Evolutionary conservation across 2,888 invertebrate genomes (phyloP).

Genomic region (Siphlonurus alternatus): DNA sequence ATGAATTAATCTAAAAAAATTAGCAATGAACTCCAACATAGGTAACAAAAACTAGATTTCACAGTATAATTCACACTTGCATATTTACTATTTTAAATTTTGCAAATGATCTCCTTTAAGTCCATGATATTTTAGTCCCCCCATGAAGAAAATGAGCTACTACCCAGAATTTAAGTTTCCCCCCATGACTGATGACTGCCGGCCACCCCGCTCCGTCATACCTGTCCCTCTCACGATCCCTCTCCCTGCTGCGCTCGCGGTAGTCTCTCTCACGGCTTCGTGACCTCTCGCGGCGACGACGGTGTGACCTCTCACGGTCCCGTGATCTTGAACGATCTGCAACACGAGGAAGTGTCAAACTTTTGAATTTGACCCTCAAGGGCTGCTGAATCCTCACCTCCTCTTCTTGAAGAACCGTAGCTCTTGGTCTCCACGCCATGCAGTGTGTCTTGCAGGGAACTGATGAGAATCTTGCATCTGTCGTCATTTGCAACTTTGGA

Average conservation of each 20-base stretch:
- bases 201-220: conserved; percentile 17
- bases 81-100: no score
- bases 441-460: conserved; percentile 89
- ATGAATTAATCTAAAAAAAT: no score
- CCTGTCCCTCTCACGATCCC: conserved; percentile 28
- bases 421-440: conserved; percentile 97
- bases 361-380: neutral
- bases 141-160: no score
- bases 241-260: conserved; percentile 35
- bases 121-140: no score
- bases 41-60: no score
- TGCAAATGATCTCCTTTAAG: no score
- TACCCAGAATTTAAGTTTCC: no score
- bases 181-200: neutral
- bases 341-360: conserved; percentile 13
- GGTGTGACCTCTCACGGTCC: conserved; percentile 32
- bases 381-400: conserved; percentile 20
- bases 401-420: conserved; percentile 58
- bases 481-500: conserved; percentile 93
- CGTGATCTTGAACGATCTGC: conserved; percentile 32
- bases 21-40: no score
- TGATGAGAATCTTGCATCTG: conserved; percentile 93
- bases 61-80: no score
- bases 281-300: conserved; percentile 52
- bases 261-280: conserved; percentile 48